phyloP scores from a whole-genome alignment of 2,888 invertebrate genomes.

The Drosophila yooni region DNA sequence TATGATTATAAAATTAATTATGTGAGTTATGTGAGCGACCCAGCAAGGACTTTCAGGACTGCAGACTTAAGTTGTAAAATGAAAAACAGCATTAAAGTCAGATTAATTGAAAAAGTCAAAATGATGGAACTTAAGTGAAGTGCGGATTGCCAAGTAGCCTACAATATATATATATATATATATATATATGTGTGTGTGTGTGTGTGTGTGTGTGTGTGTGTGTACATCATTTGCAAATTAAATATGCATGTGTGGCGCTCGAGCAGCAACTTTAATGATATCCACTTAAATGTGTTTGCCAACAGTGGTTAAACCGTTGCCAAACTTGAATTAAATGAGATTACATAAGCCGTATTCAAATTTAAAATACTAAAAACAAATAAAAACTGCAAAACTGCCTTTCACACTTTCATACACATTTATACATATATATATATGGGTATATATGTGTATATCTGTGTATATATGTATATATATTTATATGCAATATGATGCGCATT shows the following conservation, averaged over 20 bases:
- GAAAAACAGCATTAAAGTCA: neutral
- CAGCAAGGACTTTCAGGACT: neutral
- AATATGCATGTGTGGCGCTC: conserved; percentile 12
- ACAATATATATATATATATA: neutral
- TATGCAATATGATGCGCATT: neutral
- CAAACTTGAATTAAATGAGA: neutral
- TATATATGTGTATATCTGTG: neutral
- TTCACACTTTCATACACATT: neutral
- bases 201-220: neutral
- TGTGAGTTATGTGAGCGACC: neutral
- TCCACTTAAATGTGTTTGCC: neutral
- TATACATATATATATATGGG: neutral
- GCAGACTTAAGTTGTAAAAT: neutral
- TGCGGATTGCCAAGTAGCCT: neutral
- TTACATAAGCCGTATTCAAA: neutral
- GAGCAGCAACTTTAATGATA: conserved; percentile 4
- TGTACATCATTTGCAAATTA: conserved; percentile 14
- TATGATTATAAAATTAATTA: neutral
- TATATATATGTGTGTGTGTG: neutral
- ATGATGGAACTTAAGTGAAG: neutral
- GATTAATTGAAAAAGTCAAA: neutral
- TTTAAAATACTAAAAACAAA: neutral
- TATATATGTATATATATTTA: neutral
- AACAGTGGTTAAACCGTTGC: conserved; percentile 9
- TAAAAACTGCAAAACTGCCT: neutral